A percentile compares a stretch with the other conserved stretches of the same genome.
Evolutionary conservation across 2,113 vertebrate genomes (phyloP).

Genomic region (Hipposideros armiger): DNA sequence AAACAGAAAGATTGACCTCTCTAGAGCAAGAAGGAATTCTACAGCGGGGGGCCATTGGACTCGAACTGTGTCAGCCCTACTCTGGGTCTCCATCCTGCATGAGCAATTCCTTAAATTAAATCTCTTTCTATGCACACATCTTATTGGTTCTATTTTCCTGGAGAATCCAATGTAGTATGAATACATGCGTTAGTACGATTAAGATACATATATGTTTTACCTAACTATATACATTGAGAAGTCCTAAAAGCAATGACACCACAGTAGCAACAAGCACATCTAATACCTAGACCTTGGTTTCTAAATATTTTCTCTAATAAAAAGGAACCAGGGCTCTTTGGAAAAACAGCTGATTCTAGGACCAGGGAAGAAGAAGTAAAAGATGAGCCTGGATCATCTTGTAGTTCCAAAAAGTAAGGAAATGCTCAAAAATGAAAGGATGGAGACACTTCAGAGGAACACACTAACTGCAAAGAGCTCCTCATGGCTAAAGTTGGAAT

Average conservation of each 20-base stretch:
- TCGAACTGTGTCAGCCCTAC: too few relatives aligned
- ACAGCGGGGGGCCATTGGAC: too few relatives aligned
- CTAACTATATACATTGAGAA: not conserved
- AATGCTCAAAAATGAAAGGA: conserved; percentile 2
- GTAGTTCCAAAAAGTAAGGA: not conserved
- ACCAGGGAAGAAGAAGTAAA: not conserved
- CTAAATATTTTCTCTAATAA: not conserved
- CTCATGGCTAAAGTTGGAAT: not conserved
- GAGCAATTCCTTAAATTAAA: not conserved
- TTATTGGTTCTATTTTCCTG: not conserved
- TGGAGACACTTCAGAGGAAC: not conserved
- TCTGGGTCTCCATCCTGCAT: too few relatives aligned
- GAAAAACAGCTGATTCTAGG: not conserved
- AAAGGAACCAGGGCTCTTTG: not conserved
- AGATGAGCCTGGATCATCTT: not conserved
- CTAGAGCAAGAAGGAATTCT: too few relatives aligned
- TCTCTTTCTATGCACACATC: not conserved
- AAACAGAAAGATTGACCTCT: not conserved
- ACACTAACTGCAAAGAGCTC: not conserved
- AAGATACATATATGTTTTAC: too few relatives aligned
- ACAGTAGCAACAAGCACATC: not conserved
- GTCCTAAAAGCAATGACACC: not conserved
- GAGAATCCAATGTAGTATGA: not conserved
- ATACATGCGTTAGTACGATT: not conserved
- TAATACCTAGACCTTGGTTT: not conserved